Conservation (phyloP, 2,888 invertebrate genomes). For the Callyntrura sp. region DNA sequence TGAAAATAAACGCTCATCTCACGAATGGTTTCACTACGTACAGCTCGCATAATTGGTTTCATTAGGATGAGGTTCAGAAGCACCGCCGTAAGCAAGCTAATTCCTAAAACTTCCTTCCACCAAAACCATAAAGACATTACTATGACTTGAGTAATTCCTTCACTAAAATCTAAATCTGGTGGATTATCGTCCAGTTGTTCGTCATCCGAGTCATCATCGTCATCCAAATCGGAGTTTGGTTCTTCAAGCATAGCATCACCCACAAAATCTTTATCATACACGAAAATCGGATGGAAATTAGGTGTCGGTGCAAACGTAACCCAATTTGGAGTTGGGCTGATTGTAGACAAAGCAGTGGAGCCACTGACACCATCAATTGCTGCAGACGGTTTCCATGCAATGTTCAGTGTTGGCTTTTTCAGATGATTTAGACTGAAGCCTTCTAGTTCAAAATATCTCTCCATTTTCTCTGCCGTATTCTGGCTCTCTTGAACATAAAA, state of each 20-base stretch:
- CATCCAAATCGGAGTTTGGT: constrained; percentile 48
- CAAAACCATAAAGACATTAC: constrained; percentile 92
- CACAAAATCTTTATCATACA: constrained; percentile 87
- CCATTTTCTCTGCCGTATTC: constrained; percentile 78
- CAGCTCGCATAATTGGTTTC: constrained; percentile 82
- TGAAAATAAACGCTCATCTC: constrained; percentile 80
- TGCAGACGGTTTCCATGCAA: constrained; percentile 80
- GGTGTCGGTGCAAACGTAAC: constrained; percentile 63
- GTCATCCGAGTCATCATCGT: constrained; percentile 79
- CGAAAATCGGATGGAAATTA: constrained; percentile 88
- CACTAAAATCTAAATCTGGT: constrained; percentile 85
- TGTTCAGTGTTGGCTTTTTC: constrained; percentile 63
- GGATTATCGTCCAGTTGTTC: constrained; percentile 80
- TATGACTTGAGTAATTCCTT: constrained; percentile 87
- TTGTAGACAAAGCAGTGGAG: constrained; percentile 65
- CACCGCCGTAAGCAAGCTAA: constrained; percentile 90
- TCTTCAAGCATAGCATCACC: constrained; percentile 54
- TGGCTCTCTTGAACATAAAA: constrained; percentile 84
- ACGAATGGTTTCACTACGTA: constrained; percentile 80
- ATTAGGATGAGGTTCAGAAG: constrained; percentile 82
- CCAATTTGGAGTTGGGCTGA: constrained; percentile 64
- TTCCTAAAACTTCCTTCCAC: constrained; percentile 93
- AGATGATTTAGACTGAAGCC: neutral
- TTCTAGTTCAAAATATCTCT: constrained; percentile 67
- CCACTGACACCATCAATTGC: constrained; percentile 70